Base-by-base conservation (phyloP, 2,888 invertebrate species). In the Pristionchus maxplancki region DNA sequence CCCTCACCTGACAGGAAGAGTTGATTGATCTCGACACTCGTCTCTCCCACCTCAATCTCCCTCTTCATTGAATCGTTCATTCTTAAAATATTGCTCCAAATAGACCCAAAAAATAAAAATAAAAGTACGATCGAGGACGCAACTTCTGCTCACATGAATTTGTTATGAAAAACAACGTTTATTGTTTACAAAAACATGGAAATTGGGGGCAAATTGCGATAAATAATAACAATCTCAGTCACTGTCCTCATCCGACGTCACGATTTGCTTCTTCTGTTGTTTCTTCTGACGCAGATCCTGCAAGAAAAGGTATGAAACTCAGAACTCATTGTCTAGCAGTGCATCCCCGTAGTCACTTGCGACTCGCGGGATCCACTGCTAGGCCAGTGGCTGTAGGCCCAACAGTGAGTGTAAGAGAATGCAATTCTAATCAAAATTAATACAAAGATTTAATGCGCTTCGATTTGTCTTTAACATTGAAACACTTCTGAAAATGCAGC, bases 161-260 rank as follows among this genome's bases (percentile, higher is more conserved):
- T 28, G 28, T 44, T 11, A 1, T 78, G n/a, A 17, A 28, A 40
- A 50, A 82, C 48, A 82, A 50, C 11, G 11, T 48, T 82, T 31
- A 50, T 82, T 50, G 40, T 8, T 37, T 44, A 40, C 24, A 17
- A 24, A 78, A 48, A 82, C 31, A 48, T 28, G n/a, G n/a, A n/a
- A n/a, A n/a, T n/a, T n/a, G n/a, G n/a, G n/a, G n/a, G n/a, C n/a
- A 58, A 13, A 24, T 90, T n/a, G n/a, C n/a, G n/a, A n/a, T n/a
- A n/a, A n/a, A n/a, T n/a, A n/a, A n/a, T n/a, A n/a, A n/a, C n/a
- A n/a, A n/a, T n/a, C n/a, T n/a, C 87, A 90, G 53, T 90, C 90
- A 17, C 89, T 90, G 17, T 92, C 92, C 53, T 92, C 92, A 53
- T 91, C 92, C 88, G 91, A 91, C 15, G 91, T 89, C 28, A 91